Base-by-base conservation (phyloP, 2,888 invertebrate species). In the Drosophila diplacantha region DNA sequence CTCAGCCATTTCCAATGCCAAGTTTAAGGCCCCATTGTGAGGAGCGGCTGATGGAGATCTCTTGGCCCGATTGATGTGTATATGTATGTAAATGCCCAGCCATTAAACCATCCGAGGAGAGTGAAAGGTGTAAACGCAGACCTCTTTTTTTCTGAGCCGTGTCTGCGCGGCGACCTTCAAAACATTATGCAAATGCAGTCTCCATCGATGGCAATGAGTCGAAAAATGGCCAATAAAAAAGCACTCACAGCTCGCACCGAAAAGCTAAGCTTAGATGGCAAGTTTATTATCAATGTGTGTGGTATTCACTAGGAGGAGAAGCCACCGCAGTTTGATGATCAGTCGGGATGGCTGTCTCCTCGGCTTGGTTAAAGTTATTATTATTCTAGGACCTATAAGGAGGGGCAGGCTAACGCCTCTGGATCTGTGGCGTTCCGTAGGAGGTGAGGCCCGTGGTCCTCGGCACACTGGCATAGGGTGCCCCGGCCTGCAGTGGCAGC, bases 371-470 rank as follows among this genome's bases (percentile, higher is more conserved):
- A 37, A 63, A 31, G 16, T 37, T 58, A 46, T 52, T 43, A 32
- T 39, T 58, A 65, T 31, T 43, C 38, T 58, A 59, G 39, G 12
- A 39, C n/a, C 20, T 29, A 11, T 18, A 2, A 12, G 39, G 38
- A 11, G 12, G 11, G 12, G 11, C 12, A 4, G 20, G 6, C 3
- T 20, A 84, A 44, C 81, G 83, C 32, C 85, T 74, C 57, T 85
- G 86, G 31, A 85, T 72, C 66, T 85, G 77, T 24, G 71, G 61
- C 6, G 86, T 87, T 7, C 87, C 86, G 8, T 86, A 86, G 3
- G 87, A 87, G 18, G 84, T 86, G 18, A 87, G 74, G 2, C 72
- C 76, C 11, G 78, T 79, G 43, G 84, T 83, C 24, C 65, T 73
- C 3, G 78, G 83, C 63, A 85, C 64, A n/a, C 81, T 66, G 26